Conservation (phyloP, 2,797 vertebrate species). For the Acomys russatus region DNA sequence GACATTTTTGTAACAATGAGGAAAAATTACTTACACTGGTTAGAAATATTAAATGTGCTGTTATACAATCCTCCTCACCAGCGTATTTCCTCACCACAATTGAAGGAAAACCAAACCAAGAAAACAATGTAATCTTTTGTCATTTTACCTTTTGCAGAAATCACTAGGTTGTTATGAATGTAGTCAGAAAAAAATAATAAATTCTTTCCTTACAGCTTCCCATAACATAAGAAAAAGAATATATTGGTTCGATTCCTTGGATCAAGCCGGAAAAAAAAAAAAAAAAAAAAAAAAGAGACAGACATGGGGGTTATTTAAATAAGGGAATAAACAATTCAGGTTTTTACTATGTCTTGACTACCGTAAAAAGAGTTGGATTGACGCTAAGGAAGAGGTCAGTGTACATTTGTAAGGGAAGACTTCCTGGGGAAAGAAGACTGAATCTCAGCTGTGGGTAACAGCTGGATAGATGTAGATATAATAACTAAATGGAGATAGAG, state of each 20-base stretch:
- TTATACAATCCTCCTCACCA: neutral
- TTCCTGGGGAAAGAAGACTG: neutral
- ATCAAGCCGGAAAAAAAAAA: constrained; percentile 18
- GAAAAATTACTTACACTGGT: neutral
- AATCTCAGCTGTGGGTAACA: neutral
- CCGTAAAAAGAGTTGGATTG: neutral
- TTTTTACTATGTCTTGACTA: neutral
- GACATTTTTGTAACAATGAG: neutral
- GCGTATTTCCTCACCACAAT: neutral
- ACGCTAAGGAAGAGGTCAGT: neutral
- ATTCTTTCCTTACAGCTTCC: neutral
- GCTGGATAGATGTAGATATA: neutral
- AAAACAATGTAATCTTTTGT: neutral
- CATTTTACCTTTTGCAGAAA: neutral
- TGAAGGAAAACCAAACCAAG: neutral
- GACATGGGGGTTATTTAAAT: neutral
- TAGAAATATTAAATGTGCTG: neutral
- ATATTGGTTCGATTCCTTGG: neutral
- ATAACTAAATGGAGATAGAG: neutral
- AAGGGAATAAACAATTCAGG: neutral
- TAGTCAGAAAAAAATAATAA: neutral
- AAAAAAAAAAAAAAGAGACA: constrained; percentile 20
- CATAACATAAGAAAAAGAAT: neutral
- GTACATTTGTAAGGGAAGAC: constrained; percentile 31
- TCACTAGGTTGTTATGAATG: neutral